phyloP scores from a whole-genome alignment of 2,888 invertebrate species.

The Idaea dimidiata region DNA sequence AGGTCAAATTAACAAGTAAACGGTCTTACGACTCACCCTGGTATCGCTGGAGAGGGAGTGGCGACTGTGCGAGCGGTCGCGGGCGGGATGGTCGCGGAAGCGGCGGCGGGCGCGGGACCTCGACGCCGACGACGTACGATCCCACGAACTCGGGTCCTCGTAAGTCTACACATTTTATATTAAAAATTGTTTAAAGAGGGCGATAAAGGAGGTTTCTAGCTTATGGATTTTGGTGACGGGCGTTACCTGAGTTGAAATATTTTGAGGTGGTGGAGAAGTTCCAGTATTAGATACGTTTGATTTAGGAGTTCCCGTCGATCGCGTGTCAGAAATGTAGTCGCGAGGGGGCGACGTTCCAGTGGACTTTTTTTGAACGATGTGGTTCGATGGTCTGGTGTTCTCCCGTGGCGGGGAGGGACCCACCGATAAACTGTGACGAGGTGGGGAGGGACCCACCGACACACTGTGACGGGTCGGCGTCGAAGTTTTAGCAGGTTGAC shows the following conservation, averaged over 20 bases:
- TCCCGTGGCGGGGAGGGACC: constrained; percentile 66
- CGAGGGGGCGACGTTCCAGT: constrained; percentile 76
- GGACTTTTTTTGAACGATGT: constrained; percentile 57
- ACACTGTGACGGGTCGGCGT: constrained; percentile 49
- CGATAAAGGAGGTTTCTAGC: too few relatives aligned
- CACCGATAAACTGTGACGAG: too few relatives aligned
- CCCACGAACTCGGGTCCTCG: constrained; percentile 64
- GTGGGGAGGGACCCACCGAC: too few relatives aligned
- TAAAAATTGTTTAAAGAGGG: background rate
- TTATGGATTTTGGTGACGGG: too few relatives aligned
- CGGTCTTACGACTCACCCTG: constrained; percentile 67
- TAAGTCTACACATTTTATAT: constrained; percentile 62
- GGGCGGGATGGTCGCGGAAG: constrained; percentile 61
- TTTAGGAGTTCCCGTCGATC: constrained; percentile 42
- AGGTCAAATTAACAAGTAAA: too few relatives aligned
- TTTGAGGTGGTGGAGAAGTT: constrained; percentile 93
- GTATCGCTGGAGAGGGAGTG: constrained; percentile 85
- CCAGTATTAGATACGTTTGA: constrained; percentile 82
- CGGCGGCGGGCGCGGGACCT: constrained; percentile 62
- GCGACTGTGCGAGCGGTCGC: constrained; percentile 83
- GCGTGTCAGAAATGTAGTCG: constrained; percentile 37
- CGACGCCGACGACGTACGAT: constrained; percentile 52
- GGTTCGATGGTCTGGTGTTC: constrained; percentile 48
- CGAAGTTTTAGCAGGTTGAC: constrained; percentile 27
- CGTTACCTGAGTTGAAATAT: constrained; percentile 90